phyloP scores from a whole-genome alignment of 2,888 invertebrate species.

The Heliconius hortense region DNA sequence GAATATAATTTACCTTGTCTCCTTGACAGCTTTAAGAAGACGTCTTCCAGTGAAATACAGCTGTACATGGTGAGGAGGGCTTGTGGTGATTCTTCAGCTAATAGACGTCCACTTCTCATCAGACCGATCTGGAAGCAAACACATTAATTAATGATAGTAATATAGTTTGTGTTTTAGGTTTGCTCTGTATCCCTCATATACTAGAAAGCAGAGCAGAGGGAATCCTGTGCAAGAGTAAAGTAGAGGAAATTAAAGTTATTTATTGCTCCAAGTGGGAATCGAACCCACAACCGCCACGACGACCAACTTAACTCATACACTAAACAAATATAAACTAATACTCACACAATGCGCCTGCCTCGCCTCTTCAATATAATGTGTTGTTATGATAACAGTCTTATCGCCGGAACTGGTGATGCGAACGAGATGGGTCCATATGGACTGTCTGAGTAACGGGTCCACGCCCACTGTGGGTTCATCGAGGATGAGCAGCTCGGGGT shows the following conservation, averaged over 20 bases:
- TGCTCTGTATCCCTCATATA: too few species aligned
- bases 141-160: background rate
- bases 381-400: conserved; percentile 95
- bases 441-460: conserved; percentile 93
- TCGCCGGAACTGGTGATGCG: conserved; percentile 94
- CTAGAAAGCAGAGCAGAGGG: too few species aligned
- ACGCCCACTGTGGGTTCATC: conserved; percentile 97
- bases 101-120: conserved; percentile 94
- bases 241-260: too few species aligned
- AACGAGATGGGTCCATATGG: conserved; percentile 97
- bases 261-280: too few species aligned
- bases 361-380: conserved; percentile 95
- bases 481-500: conserved; percentile 94
- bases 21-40: conserved; percentile 94
- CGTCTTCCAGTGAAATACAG: conserved; percentile 93
- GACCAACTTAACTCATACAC: too few species aligned
- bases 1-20: conserved; percentile 81
- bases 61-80: conserved; percentile 91
- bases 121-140: conserved; percentile 88
- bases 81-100: conserved; percentile 95
- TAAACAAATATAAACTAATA: conserved; percentile 38
- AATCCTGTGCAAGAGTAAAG: too few species aligned
- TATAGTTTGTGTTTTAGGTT: background rate
- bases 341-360: conserved; percentile 93
- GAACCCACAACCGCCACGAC: too few species aligned